Conservation (phyloP, 2,113 vertebrate genomes). For the Riparia riparia region DNA sequence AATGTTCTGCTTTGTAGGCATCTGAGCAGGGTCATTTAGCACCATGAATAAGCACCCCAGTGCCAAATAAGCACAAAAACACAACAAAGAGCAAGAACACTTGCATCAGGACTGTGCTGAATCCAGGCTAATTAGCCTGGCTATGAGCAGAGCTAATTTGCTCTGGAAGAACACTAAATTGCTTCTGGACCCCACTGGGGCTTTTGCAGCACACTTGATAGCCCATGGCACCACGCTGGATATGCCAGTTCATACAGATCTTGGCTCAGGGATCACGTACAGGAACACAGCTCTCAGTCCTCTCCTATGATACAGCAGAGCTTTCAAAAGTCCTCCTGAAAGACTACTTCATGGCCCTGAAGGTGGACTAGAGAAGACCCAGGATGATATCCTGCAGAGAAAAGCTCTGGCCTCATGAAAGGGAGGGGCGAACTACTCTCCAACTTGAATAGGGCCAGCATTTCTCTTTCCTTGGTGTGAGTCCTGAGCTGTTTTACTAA, state of each 20-base stretch:
- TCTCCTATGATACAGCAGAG: not conserved
- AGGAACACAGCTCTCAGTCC: not conserved
- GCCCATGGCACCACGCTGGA: not conserved
- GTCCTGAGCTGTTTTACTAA: not conserved
- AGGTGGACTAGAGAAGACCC: not conserved
- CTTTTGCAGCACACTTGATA: not conserved
- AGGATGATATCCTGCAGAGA: not conserved
- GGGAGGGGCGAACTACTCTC: not conserved
- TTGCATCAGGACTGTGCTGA: not conserved
- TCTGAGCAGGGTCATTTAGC: not conserved
- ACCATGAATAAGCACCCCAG: not conserved
- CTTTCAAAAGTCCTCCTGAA: not conserved
- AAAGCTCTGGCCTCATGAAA: not conserved
- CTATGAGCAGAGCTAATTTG: not conserved
- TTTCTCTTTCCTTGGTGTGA: not conserved
- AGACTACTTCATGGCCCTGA: not conserved
- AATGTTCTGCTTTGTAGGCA: not conserved
- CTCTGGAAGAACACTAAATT: not conserved
- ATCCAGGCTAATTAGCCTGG: not conserved
- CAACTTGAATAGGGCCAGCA: not conserved
- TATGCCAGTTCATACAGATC: not conserved
- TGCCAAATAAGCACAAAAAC: not conserved
- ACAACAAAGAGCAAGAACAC: not conserved
- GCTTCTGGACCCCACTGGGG: not conserved
- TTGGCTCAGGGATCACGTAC: not conserved